Conservation (phyloP, 2,113 vertebrate species). For the Poeciliopsis retropinna region DNA sequence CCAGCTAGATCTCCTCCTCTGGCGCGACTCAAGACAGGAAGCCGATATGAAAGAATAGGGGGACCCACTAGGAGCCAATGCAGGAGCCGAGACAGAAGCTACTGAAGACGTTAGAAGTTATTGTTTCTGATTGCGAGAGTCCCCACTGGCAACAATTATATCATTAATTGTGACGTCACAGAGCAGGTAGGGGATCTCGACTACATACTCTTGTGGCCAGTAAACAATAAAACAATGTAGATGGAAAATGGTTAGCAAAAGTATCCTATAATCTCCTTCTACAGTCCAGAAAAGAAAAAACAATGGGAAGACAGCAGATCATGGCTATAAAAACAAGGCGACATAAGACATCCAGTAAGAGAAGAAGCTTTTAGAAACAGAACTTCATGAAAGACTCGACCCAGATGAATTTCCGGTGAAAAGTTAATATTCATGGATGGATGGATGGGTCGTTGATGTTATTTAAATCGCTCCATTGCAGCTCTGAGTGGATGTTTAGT, state of each 20-base stretch:
- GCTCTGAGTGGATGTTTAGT: no score
- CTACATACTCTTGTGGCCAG: neutral
- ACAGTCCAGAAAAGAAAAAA: neutral
- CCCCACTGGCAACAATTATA: conserved; percentile 47
- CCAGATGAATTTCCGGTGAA: no score
- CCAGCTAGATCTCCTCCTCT: conserved; percentile 71
- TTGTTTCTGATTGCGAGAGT: conserved; percentile 67
- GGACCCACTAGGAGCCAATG: conserved; percentile 65
- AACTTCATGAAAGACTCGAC: no score
- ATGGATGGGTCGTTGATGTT: no score
- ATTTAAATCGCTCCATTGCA: no score
- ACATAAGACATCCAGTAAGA: no score
- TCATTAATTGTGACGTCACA: conserved; percentile 25
- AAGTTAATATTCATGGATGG: no score
- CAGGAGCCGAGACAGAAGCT: conserved; percentile 66
- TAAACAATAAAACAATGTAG: conserved; percentile 10
- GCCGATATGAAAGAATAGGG: conserved; percentile 78
- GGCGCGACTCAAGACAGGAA: conserved; percentile 84
- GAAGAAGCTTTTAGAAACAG: no score
- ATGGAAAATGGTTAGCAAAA: neutral
- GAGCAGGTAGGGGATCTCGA: neutral
- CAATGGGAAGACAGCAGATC: no score
- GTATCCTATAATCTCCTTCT: neutral
- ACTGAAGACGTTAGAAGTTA: conserved; percentile 69
- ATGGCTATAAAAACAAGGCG: neutral